Evolutionary conservation across 2,888 invertebrate genomes (phyloP), one percentile per base, ranked within the genome.

Genomic region (Protodeltote pygarga): DNA sequence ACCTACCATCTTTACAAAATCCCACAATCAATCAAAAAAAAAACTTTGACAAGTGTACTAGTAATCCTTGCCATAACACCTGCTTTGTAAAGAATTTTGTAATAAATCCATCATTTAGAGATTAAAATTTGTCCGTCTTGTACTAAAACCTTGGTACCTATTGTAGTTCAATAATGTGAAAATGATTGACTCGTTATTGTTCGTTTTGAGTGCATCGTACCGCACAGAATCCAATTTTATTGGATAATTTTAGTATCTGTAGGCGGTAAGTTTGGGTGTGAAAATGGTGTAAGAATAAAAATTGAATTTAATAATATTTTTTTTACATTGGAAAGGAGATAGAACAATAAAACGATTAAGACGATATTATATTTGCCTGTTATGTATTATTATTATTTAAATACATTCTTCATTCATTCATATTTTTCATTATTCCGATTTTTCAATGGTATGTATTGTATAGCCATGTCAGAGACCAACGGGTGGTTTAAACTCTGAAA

Each of bases 181-280:
- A 78, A 81, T 85, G 83, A 88, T 87, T 82, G 86, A 86, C 86
- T 83, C 71, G 70, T 78, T 73, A 74, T 72, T 72, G 75, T 73
- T 31, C 45, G 52, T 47, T 67, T 42, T 37, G 46, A 65, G 65
- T 67, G 72, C 67, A 65, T 55, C 51, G 71, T 65, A 74, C 72
- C 81, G 77, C 62, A 73, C 63, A 68, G 73, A 85, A 84, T 86
- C 77, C 77, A 76, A 85, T 83, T 85, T 81, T 85, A 81, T 83
- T 81, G 75, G 75, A 75, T 81, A 80, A 82, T 83, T 85, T 80
- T 73, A 65, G 59, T 62, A 48, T 69, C 51, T 65, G 77, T 81
- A 77, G 82, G 85, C 67, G 81, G 75, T 63, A 13, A 0, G 4
- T 5, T 3, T 1, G 23, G 4, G 6, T 11, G 2, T 32, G 3